These are phyloP conservation scores for Aratinga solstitialis DNA, from an alignment of 2,797 vertebrate species.

Conservation along the genomic window DNA sequence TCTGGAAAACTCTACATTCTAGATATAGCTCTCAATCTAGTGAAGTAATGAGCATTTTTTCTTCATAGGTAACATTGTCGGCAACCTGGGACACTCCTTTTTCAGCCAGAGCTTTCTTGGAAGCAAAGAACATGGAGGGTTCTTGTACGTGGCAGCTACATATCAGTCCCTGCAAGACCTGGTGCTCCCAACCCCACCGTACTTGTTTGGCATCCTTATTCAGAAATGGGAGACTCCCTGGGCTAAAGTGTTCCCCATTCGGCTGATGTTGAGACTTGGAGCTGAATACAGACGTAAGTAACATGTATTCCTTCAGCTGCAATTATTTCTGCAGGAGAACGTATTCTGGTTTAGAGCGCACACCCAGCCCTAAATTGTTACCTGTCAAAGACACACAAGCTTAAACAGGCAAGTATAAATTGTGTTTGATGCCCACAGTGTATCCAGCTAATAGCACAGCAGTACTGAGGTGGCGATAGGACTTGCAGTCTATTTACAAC, in stretches of 20 bases:
- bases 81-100: constrained; percentile 96
- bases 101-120: constrained; percentile 96
- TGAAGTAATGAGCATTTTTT: not conserved
- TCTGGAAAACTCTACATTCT: not conserved
- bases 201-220: constrained; percentile 95
- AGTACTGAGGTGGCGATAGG: not conserved
- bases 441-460: not conserved
- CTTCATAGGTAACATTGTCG: constrained; percentile 88
- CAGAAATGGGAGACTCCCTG: constrained; percentile 99
- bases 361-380: not conserved
- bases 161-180: constrained; percentile 97
- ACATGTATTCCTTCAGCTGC: not conserved
- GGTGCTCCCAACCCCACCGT: constrained; percentile 93
- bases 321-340: not conserved
- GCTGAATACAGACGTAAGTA: constrained; percentile 97
- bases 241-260: constrained; percentile 98
- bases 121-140: constrained; percentile 96
- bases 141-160: constrained; percentile 92
- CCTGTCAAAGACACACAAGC: not conserved
- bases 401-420: not conserved
- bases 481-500: not conserved
- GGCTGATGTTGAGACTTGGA: constrained; percentile 95
- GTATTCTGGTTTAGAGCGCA: not conserved
- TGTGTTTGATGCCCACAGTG: not conserved
- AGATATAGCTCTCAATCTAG: not conserved